Base-by-base conservation (phyloP, 2,888 invertebrate species). In the Psococerastis gibbosa region DNA sequence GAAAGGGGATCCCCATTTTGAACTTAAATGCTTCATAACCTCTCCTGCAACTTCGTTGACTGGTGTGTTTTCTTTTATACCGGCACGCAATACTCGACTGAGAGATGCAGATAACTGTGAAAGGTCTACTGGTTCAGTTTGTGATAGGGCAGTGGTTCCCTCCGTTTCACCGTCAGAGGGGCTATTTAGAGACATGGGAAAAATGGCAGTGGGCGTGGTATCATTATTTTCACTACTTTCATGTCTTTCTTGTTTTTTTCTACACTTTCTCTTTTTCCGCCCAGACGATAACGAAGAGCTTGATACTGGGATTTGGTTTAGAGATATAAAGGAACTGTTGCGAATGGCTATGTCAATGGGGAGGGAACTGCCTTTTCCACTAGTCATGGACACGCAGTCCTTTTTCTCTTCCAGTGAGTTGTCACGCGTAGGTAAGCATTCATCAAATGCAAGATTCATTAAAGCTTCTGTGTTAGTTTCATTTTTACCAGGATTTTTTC, bases 131-230 rank as follows among this genome's bases (percentile, higher is more conserved):
- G 22, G 20, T 11, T 16, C 17, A 5, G 17, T 16, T 32, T 43
- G 20, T 3, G 44, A 35, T 9, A 33, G 27, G 13, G 35, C 15
- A 8, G 31, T 38, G 13, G 32, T 49, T 49, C 35, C 41, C 23
- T 13, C n/a, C 15, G 32, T 11, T 3, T 48, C 47, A 16, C 63
- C 58, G 42, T 63, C 61, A 1, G 62, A 56, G 1, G 77, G 77
- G 50, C 75, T 75, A 55, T 75, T 76, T 35, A 75, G 58, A 47
- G 72, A 75, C 52, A 78, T 67, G 2, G 78, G 76, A 57, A 78
- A 78, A 47, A 78, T 71, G 0, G 75, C 73, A 2, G 71, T 70
- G 1, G 71, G 70, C 1, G 73, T 71, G 2, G 66, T 60, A 47
- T 61, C 57, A 45, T 62, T 63, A 45, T 65, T 64, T 48, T 59